These are phyloP conservation scores for Girardinus metallicus DNA, from an alignment of 2,797 vertebrate species.

Conservation along the genomic window DNA sequence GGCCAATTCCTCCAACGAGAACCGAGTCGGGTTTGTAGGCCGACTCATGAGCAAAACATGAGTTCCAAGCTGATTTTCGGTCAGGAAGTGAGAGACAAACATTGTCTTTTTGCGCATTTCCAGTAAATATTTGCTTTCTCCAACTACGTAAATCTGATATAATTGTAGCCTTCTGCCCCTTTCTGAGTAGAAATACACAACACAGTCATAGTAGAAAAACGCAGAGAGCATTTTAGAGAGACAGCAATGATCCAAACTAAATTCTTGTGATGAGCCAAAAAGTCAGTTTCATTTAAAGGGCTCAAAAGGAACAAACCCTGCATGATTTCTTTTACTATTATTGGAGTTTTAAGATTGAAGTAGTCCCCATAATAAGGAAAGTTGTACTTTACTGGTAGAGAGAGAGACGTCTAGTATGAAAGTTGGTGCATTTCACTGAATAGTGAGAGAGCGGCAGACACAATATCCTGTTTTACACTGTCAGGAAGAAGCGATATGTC, in stretches of 20 bases:
- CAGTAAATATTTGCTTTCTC: conserved; percentile 28
- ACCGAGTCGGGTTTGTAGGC: neutral
- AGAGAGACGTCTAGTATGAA: conserved; percentile 11
- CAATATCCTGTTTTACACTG: conserved; percentile 57
- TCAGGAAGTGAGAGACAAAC: neutral
- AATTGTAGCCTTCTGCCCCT: conserved; percentile 34
- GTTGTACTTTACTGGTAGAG: conserved; percentile 14
- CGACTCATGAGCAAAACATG: neutral
- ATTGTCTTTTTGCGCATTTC: neutral
- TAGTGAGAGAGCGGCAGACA: conserved; percentile 43
- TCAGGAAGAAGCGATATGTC: conserved; percentile 41
- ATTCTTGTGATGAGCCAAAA: neutral
- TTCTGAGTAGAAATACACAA: conserved; percentile 21
- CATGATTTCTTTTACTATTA: neutral
- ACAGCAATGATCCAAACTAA: neutral
- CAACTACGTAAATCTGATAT: conserved; percentile 6
- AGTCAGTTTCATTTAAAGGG: neutral
- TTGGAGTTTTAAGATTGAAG: neutral
- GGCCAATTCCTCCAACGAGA: neutral
- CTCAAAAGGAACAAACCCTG: conserved; percentile 22
- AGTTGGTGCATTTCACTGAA: conserved; percentile 48
- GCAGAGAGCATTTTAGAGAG: neutral
- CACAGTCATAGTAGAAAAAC: neutral
- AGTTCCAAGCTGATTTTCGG: neutral
- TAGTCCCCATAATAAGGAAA: conserved; percentile 4